These are phyloP conservation scores for Metridium senile DNA, from an alignment of 92 coral and sea anemone species.

Conservation along the genomic window DNA sequence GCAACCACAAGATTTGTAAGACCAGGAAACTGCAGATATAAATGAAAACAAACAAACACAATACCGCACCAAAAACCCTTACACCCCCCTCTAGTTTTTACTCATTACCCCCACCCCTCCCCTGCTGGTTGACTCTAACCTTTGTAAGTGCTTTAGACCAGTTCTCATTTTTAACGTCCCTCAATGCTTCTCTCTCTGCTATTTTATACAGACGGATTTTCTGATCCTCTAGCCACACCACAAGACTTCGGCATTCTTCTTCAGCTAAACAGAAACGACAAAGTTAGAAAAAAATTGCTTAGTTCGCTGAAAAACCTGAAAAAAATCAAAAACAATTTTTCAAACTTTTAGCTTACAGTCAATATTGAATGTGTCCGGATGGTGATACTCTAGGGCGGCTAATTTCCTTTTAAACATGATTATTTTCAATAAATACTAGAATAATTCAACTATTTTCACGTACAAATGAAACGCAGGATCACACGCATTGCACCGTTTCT, in stretches of 20 bases:
- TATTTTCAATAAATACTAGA: background rate
- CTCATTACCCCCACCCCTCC: slow-evolving; percentile 1
- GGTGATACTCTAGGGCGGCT: slow-evolving; percentile 89
- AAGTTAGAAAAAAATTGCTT: no score
- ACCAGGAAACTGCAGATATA: no score
- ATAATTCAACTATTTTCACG: background rate
- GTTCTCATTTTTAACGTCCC: slow-evolving; percentile 62
- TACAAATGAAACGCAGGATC: background rate
- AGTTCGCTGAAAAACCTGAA: no score
- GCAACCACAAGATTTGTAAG: no score
- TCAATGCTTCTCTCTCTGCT: slow-evolving; percentile 75
- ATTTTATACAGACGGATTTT: slow-evolving; percentile 85
- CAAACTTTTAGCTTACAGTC: slow-evolving; percentile 29
- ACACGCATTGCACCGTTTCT: no score
- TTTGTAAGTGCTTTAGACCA: slow-evolving; percentile 74
- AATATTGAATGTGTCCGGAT: slow-evolving; percentile 75
- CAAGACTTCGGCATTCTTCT: slow-evolving; percentile 77
- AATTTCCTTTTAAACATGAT: slow-evolving; percentile 84
- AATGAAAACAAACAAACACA: background rate
- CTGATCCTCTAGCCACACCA: slow-evolving; percentile 95
- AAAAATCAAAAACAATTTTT: background rate
- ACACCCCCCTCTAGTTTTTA: background rate
- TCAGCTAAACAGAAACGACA: slow-evolving; percentile 51
- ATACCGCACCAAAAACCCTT: background rate
- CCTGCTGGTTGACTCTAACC: slow-evolving; percentile 36